phyloP scores from a whole-genome alignment of 2,888 invertebrate species.

The Melieria crassipennis region DNA sequence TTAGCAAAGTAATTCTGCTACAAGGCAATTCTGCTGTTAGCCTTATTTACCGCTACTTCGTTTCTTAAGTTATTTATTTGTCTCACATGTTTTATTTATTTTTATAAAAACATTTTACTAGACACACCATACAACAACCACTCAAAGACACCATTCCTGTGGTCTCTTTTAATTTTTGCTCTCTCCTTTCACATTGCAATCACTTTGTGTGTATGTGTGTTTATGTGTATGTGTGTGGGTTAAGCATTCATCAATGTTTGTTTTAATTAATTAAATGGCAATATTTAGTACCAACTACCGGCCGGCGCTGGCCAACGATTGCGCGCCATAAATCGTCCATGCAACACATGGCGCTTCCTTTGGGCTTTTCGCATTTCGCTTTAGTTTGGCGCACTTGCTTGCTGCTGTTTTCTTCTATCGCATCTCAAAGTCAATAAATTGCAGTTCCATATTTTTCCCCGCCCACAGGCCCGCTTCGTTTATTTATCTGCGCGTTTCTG shows the following conservation, averaged over 20 bases:
- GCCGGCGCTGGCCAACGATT: constrained; percentile 1
- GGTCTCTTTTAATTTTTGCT: too few species aligned
- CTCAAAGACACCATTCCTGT: too few species aligned
- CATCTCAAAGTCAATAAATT: constrained; percentile 31
- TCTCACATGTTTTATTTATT: too few species aligned
- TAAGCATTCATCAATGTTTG: constrained; percentile 34
- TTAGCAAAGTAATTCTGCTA: too few species aligned
- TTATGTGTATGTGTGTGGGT: constrained; percentile 1
- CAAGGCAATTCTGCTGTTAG: too few species aligned
- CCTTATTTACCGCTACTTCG: too few species aligned
- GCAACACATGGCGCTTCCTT: constrained; percentile 11
- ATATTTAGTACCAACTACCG: constrained; percentile 40
- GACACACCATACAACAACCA: too few species aligned
- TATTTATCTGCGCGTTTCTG: neutral
- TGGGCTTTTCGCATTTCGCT: neutral
- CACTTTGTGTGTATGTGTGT: neutral
- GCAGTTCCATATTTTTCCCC: too few species aligned
- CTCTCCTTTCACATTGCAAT: neutral
- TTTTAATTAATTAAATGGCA: constrained; percentile 44
- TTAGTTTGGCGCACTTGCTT: neutral
- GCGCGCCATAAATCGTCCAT: constrained; percentile 20
- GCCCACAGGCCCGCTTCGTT: neutral
- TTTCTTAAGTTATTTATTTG: too few species aligned
- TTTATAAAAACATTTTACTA: too few species aligned
- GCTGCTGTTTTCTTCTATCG: constrained; percentile 11